Evolutionary conservation across 2,797 vertebrate species (phyloP), one percentile per base, ranked within the genome.

Genomic region (Melanotaenia maccullochi): DNA sequence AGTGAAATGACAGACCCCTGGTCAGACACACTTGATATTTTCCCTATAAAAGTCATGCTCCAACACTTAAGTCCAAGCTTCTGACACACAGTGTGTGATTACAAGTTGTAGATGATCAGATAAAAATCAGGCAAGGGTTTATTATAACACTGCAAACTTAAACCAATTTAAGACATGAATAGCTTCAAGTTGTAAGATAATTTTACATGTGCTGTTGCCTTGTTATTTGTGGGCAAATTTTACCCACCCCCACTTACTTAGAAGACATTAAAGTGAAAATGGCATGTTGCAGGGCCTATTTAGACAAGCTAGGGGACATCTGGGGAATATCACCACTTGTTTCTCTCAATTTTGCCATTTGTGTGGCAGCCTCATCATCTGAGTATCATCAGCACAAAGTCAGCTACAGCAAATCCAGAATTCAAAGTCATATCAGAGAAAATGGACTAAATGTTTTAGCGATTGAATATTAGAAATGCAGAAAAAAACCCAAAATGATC

Each of bases 351-450:
- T 68, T 55, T 67, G 40, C 62, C 42, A 61, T 68, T 76, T 71
- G 57, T 68, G 69, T 33, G 47, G 54, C 60, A 54, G 56, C 36
- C 25, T 87, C 84, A 65, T 89, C 73, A 85, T 78, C 78, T 84
- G 83, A 86, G 67, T 22, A 13, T 57, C 72, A 86, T 89, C 82
- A 81, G 89, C 79, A 52, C 56, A 84, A 76, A 78, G 76, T 82
- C 76, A 88, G 85, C 55, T 76, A 81, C 62, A 64, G 66, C 12
- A 32, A 61, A 65, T 4, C 16, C 11, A 30, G 30, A 30, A 30
- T 30, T 5, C 30, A 30, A 9, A 2, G 18, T 57, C 36, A 66
- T 40, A 79, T 40, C 22, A 69, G 55, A 69, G 32, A 32, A 62
- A 18, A 55, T 55, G 30, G 4, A 16, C 14, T 13, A 24, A 25